Percentiles rank a stretch among this genome's conserved stretches.
These are phyloP conservation scores for Phytoseiulus persimilis DNA, from an alignment of 2,888 invertebrate genomes.

Conservation along the genomic window DNA sequence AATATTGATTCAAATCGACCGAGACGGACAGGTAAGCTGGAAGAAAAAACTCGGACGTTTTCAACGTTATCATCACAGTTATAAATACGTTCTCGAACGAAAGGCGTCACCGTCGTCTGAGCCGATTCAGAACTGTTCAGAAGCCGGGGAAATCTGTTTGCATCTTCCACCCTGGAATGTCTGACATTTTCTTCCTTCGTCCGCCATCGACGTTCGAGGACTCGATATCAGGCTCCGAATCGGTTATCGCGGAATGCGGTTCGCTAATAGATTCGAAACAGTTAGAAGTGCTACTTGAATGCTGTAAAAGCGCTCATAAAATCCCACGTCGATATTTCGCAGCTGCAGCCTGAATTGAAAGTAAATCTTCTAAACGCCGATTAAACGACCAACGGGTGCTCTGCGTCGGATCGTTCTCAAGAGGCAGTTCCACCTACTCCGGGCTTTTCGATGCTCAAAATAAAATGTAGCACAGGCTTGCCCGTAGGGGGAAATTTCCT, in stretches of 20 bases:
- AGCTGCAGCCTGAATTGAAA: neutral
- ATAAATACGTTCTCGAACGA: no score
- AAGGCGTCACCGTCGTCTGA: no score
- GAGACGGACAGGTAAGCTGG: neutral
- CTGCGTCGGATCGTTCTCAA: no score
- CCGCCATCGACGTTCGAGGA: neutral
- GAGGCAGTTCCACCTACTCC: no score
- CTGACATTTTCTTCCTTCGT: neutral
- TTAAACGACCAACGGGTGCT: neutral
- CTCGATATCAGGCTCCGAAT: neutral
- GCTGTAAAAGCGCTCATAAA: neutral
- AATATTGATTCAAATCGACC: neutral
- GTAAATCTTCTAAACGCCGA: neutral
- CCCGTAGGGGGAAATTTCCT: no score
- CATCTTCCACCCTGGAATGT: neutral
- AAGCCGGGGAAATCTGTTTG: neutral
- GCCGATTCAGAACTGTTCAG: neutral
- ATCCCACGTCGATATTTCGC: neutral
- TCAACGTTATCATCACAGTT: neutral
- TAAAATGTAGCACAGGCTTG: no score
- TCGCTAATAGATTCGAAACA: neutral
- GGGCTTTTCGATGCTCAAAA: no score
- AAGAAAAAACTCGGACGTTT: neutral
- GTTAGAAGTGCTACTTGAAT: neutral
- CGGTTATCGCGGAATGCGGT: neutral